Conservation (phyloP, 1,140 invertebrate genomes). For the Antheraea pernyi region DNA sequence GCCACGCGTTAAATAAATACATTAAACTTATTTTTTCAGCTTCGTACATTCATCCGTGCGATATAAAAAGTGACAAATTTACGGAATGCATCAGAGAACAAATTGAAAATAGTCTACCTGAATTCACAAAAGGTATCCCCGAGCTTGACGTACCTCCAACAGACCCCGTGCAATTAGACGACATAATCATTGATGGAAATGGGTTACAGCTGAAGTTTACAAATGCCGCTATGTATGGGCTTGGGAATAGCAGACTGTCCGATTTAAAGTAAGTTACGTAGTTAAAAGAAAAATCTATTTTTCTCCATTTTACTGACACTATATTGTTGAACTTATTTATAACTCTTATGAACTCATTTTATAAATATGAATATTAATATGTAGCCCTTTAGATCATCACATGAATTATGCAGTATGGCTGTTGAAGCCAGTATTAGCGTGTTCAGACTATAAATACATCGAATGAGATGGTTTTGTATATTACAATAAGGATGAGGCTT, state of each 20-base stretch:
- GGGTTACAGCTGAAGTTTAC: conserved; percentile 56
- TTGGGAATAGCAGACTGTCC: conserved; percentile 42
- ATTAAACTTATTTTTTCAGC: conserved; percentile 74
- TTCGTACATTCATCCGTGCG: conserved; percentile 74
- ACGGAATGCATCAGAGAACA: conserved; percentile 68
- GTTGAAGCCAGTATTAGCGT: too few relatives aligned
- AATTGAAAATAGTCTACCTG: conserved; percentile 60
- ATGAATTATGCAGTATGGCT: too few relatives aligned
- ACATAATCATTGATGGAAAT: conserved; percentile 59
- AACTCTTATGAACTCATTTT: too few relatives aligned
- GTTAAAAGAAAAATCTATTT: too few relatives aligned
- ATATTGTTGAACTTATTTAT: too few relatives aligned
- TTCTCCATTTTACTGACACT: too few relatives aligned
- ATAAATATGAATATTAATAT: too few relatives aligned
- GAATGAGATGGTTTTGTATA: too few relatives aligned
- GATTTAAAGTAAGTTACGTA: conserved; percentile 50
- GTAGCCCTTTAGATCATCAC: too few relatives aligned
- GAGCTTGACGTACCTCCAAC: conserved; percentile 64
- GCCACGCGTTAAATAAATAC: too few relatives aligned
- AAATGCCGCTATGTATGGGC: conserved; percentile 51
- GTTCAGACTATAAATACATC: too few relatives aligned
- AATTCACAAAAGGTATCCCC: conserved; percentile 72
- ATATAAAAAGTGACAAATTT: conserved; percentile 59
- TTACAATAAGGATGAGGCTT: too few relatives aligned
- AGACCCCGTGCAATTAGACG: conserved; percentile 65